Percentiles rank a stretch among this genome's conserved stretches.
Conservation (phyloP, 2,888 invertebrate species). For the Hedya salicella region DNA sequence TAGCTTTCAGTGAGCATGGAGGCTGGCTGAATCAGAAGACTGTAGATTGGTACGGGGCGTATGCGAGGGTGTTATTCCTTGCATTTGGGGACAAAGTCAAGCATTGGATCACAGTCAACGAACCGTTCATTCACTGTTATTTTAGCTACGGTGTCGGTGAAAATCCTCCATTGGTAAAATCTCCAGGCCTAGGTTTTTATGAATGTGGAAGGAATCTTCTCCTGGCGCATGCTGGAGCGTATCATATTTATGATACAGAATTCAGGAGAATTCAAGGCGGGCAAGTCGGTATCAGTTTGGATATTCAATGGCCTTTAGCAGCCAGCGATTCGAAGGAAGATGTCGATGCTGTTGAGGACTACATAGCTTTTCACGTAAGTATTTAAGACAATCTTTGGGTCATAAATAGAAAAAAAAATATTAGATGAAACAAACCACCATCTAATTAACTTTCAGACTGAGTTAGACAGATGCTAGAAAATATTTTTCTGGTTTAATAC, state of each 20-base stretch:
- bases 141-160: constrained; percentile 58
- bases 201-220: constrained; percentile 86
- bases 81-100: constrained; percentile 84
- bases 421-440: too few relatives aligned
- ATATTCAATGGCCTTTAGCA: constrained; percentile 48
- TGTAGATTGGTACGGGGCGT: constrained; percentile 63
- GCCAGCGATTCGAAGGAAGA: constrained; percentile 46
- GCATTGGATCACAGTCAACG: constrained; percentile 88
- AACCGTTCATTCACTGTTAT: constrained; percentile 76
- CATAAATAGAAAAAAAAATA: too few relatives aligned
- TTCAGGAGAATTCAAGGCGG: constrained; percentile 78
- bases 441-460: too few relatives aligned
- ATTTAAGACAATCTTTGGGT: not conserved
- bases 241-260: constrained; percentile 81
- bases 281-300: constrained; percentile 49
- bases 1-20: constrained; percentile 54
- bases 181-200: constrained; percentile 81
- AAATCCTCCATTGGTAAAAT: constrained; percentile 54
- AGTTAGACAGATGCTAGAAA: too few relatives aligned
- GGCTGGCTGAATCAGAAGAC: constrained; percentile 61
- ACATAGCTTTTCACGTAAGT: constrained; percentile 49
- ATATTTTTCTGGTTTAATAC: too few relatives aligned
- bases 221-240: constrained; percentile 86
- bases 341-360: constrained; percentile 43
- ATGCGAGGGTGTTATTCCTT: constrained; percentile 68